Percentiles rank a stretch among this genome's conserved stretches.
These are phyloP conservation scores for Leptopterna dolabrata DNA, from an alignment of 2,888 invertebrate genomes.

Conservation along the genomic window DNA sequence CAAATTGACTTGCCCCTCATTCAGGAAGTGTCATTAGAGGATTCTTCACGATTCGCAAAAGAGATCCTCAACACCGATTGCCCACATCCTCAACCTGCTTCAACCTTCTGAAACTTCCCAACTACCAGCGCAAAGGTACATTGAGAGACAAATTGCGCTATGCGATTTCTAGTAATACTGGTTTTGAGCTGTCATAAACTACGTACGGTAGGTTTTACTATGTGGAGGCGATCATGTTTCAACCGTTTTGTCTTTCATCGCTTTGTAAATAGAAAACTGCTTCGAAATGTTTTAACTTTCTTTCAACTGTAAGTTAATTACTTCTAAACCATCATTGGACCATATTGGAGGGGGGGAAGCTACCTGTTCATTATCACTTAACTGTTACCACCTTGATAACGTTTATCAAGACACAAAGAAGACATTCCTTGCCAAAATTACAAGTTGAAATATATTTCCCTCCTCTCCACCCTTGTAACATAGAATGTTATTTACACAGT, in stretches of 20 bases:
- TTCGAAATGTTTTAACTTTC: not conserved
- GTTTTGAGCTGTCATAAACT: conserved; percentile 96
- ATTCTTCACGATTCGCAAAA: conserved; percentile 96
- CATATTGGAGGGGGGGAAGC: no score
- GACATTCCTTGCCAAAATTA: no score
- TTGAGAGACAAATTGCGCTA: conserved; percentile 95
- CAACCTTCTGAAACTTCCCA: conserved; percentile 96
- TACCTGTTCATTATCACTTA: no score
- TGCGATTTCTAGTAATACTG: conserved; percentile 97
- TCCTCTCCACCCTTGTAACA: no score
- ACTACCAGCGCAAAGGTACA: conserved; percentile 96
- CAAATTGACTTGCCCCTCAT: not conserved
- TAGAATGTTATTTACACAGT: no score
- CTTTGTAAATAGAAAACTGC: not conserved
- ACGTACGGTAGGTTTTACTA: not conserved
- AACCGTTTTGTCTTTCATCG: not conserved
- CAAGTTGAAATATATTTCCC: no score
- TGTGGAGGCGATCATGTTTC: not conserved
- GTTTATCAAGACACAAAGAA: no score
- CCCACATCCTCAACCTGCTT: conserved; percentile 99
- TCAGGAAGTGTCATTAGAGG: conserved; percentile 95
- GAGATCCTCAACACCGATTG: conserved; percentile 91
- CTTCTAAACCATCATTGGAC: not conserved
- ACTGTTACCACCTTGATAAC: no score
- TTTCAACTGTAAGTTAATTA: not conserved